Conservation (phyloP, 92 coral and sea anemone species). For the Porites rus region DNA sequence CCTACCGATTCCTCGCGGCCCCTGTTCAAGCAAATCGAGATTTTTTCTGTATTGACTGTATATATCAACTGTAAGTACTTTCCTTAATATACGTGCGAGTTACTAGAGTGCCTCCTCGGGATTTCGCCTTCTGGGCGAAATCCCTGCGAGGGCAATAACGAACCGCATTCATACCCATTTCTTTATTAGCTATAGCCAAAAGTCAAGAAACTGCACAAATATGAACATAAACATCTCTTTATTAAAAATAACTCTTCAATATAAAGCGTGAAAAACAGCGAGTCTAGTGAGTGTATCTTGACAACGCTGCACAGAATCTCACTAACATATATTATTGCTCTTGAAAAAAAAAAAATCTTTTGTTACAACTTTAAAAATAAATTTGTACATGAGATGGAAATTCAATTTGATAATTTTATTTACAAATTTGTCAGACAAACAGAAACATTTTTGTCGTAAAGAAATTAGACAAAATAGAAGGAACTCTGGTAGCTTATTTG, state of each 20-base stretch:
- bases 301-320: too few relatives aligned
- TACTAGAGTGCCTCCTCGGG: too few relatives aligned
- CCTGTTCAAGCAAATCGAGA: too few relatives aligned
- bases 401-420: constrained; percentile 23
- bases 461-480: neutral
- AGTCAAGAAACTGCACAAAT: neutral
- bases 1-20: too few relatives aligned
- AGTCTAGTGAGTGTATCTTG: neutral
- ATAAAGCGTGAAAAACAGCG: neutral
- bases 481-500: neutral
- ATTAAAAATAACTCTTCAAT: constrained; percentile 26
- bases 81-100: too few relatives aligned
- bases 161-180: too few relatives aligned
- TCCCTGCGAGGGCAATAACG: too few relatives aligned
- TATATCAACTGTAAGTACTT: too few relatives aligned
- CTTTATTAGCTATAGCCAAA: neutral
- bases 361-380: constrained; percentile 9
- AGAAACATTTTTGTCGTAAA: neutral
- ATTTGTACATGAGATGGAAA: neutral
- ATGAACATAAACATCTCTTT: constrained; percentile 26
- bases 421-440: constrained; percentile 17
- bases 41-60: too few relatives aligned
- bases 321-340: too few relatives aligned
- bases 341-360: neutral
- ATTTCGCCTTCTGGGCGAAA: too few relatives aligned